A percentile compares a stretch with the other conserved stretches of the same genome.
These are phyloP conservation scores for Abrostola tripartita DNA, from an alignment of 2,888 invertebrate genomes.

Conservation along the genomic window DNA sequence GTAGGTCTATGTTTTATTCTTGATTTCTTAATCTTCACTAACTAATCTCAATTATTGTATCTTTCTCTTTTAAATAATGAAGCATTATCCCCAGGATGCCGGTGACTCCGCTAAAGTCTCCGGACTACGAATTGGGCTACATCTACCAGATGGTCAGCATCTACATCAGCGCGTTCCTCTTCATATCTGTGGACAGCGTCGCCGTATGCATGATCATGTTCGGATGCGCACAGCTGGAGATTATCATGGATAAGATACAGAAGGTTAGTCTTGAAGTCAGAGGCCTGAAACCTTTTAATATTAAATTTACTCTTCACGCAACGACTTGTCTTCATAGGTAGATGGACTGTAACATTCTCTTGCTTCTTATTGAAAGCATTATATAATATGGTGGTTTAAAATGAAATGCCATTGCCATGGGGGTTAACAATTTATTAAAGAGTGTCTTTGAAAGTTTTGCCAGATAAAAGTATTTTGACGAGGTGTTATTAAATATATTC, in stretches of 20 bases:
- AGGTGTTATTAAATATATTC: no score
- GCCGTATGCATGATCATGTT: conserved; percentile 79
- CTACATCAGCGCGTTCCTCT: conserved; percentile 76
- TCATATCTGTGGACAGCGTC: conserved; percentile 78
- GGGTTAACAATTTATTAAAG: no score
- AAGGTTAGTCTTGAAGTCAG: conserved; percentile 59
- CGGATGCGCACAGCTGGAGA: conserved; percentile 80
- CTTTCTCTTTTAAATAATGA: not conserved
- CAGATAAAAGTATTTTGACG: no score
- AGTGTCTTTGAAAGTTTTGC: no score
- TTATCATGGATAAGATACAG: conserved; percentile 75
- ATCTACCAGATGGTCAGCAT: conserved; percentile 75
- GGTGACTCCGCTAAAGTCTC: conserved; percentile 67
- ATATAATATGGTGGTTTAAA: no score
- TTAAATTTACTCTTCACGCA: not conserved
- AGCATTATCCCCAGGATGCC: conserved; percentile 75
- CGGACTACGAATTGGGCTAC: conserved; percentile 77
- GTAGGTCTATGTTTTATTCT: no score
- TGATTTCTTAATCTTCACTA: no score
- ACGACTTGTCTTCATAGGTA: no score
- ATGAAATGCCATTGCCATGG: no score
- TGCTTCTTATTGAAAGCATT: no score
- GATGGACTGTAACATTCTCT: no score
- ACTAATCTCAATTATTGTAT: not conserved
- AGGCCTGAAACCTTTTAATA: not conserved